Conservation (phyloP, 2,797 vertebrate species). For the Cyclura pinguis region DNA sequence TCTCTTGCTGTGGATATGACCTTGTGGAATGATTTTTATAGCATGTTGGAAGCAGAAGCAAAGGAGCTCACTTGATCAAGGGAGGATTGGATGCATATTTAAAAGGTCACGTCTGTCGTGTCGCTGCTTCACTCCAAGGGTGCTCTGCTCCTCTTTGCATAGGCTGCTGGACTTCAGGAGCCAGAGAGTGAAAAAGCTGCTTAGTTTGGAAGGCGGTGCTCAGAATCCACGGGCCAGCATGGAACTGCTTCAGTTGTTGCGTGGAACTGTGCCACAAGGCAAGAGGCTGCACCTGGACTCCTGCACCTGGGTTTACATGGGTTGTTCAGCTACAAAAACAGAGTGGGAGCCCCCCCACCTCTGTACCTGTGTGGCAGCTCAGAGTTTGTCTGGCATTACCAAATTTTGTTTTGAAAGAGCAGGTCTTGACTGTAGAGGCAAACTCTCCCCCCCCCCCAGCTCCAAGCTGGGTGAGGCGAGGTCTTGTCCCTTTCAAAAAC, state of each 20-base stretch:
- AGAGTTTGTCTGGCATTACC: no score
- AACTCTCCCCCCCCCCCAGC: no score
- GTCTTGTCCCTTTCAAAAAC: not conserved
- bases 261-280: not conserved
- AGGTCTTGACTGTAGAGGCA: not conserved
- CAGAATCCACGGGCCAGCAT: not conserved
- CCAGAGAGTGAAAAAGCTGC: not conserved
- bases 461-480: not conserved
- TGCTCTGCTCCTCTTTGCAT: not conserved
- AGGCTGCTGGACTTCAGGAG: not conserved
- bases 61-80: not conserved
- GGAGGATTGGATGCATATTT: not conserved
- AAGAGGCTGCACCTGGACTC: not conserved
- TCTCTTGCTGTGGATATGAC: not conserved
- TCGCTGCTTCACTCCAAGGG: not conserved
- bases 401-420: no score
- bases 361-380: no score
- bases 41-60: not conserved
- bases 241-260: no score
- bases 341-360: not conserved
- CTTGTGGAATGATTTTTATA: not conserved
- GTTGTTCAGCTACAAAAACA: no score
- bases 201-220: not conserved
- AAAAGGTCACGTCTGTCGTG: not conserved
- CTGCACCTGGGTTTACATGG: not conserved